A percentile compares a stretch with the other conserved stretches of the same genome.
These are phyloP conservation scores for Melanotaenia parkinsoni DNA, from an alignment of 2,797 vertebrate genomes.

Conservation along the genomic window DNA sequence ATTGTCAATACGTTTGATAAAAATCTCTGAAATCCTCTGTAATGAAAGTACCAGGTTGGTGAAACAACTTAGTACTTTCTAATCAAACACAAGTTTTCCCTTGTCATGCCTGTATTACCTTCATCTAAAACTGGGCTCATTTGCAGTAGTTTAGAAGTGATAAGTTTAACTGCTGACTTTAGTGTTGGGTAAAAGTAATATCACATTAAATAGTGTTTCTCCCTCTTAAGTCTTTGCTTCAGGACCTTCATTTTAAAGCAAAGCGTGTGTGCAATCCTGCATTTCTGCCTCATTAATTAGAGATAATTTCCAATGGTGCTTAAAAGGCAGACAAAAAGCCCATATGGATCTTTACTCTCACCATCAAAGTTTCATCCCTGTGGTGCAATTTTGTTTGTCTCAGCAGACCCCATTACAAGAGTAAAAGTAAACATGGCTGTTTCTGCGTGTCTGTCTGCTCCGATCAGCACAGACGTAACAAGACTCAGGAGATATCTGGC, in stretches of 20 bases:
- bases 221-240: constrained; percentile 1
- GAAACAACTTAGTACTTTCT: constrained; percentile 74
- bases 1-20: constrained; percentile 73
- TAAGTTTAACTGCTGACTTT: background rate
- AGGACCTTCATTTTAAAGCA: constrained; percentile 1
- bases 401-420: constrained; percentile 50
- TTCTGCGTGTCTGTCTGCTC: constrained; percentile 32
- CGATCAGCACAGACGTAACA: constrained; percentile 53
- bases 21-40: constrained; percentile 71
- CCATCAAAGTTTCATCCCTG: constrained; percentile 49
- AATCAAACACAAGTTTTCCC: constrained; percentile 55
- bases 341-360: constrained; percentile 39
- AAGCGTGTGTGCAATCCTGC: constrained; percentile 17
- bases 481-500: constrained; percentile 64
- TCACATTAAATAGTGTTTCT: background rate
- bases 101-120: background rate
- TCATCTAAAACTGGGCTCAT: background rate
- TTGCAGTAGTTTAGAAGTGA: background rate
- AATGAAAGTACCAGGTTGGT: constrained; percentile 55
- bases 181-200: background rate
- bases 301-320: constrained; percentile 34
- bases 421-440: constrained; percentile 56
- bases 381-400: constrained; percentile 55
- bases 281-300: constrained; percentile 55
- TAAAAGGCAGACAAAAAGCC: constrained; percentile 14